Base-by-base conservation (phyloP, 2,888 invertebrate species). In the Netelia virgata region DNA sequence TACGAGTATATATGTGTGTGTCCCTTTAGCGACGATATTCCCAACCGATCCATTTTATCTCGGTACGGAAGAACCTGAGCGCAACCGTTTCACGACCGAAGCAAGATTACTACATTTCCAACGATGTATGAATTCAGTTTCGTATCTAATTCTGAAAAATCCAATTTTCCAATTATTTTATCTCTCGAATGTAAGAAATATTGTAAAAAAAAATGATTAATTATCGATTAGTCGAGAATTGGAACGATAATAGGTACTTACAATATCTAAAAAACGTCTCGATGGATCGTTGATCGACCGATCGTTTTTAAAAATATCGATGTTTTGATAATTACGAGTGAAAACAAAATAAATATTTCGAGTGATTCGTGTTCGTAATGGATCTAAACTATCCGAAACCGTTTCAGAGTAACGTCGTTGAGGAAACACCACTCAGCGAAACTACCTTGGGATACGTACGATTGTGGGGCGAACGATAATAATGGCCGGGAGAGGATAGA, bases 401-500 rank as follows among this genome's bases (percentile, higher is more conserved):
- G 28, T 28, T 28, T 5, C 28, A 10, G 10, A 36, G 1, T 18
- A 3, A 53, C 16, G n/a, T 10, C 16, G 41, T 55, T 36, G 36
- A 9, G 43, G 18, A 11, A 3, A 23, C 5, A 43, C 18, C 47
- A 50, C 18, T 63, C 18, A 14, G 28, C 5, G 10, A 23, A 50
- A 28, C n/a, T 18, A 11, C 11, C 28, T 23, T 63, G 36, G 70
- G 28, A 47, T 59, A 64, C 10, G 59, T 59, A 66, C 5, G 28
- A 47, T 74, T 41, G 64, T 66, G 75, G 72, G 28, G 36, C 50
- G 66, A 10, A 50, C 61, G 43, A 68, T 73, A 28, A 28, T 28
- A 81, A 84, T 74, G 81, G 72, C n/a, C 28, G 68, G 36, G 28
- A 3, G 53, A 3, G 53, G 59, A 66, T 80, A 73, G 75, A 80